phyloP scores from a whole-genome alignment of 2,797 vertebrate genomes.

The Syngnathus rostellatus region DNA sequence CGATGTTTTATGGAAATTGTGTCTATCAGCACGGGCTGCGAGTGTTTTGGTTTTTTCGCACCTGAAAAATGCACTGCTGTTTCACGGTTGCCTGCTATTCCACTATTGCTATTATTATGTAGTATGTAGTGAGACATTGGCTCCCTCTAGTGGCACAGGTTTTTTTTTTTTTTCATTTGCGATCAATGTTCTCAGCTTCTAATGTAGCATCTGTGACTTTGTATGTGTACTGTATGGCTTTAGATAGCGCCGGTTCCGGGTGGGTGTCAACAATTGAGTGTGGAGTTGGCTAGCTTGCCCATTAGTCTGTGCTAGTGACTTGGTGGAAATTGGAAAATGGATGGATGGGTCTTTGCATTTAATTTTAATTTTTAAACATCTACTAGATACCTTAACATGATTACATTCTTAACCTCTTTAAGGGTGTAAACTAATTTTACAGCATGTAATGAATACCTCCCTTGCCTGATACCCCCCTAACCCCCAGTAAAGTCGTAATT shows the following conservation, averaged over 20 bases:
- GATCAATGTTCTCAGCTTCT: neutral
- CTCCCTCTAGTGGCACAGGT: neutral
- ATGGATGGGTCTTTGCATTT: no score
- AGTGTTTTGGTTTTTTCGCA: constrained; percentile 13
- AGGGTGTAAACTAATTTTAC: no score
- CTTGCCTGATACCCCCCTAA: no score
- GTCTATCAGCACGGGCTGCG: constrained; percentile 15
- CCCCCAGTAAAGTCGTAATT: no score
- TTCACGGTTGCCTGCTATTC: neutral
- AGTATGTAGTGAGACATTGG: neutral
- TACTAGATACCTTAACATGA: no score
- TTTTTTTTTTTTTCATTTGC: neutral
- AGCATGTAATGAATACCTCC: no score
- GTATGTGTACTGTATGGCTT: neutral
- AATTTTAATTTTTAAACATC: no score
- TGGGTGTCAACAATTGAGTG: no score
- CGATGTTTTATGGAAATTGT: constrained; percentile 28
- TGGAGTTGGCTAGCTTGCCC: neutral
- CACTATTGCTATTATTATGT: neutral
- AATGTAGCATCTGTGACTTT: neutral
- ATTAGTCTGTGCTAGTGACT: neutral
- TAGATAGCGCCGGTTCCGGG: neutral
- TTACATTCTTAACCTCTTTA: no score
- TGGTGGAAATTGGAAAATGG: neutral
- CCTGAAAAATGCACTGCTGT: neutral